phyloP scores from a whole-genome alignment of 2,797 vertebrate genomes.

The Mastacembelus armatus region DNA sequence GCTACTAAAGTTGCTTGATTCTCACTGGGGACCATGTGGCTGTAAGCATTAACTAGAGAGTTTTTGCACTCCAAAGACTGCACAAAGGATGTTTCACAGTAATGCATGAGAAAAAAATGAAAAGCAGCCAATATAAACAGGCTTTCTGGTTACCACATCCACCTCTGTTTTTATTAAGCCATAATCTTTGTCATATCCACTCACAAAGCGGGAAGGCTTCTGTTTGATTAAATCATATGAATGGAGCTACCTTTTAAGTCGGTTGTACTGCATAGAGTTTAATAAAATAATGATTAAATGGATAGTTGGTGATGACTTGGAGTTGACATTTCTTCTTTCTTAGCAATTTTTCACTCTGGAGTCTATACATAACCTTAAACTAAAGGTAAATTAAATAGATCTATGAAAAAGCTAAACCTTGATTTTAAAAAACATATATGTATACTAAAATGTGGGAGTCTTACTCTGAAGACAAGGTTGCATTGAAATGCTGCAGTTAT shows the following conservation, averaged over 20 bases:
- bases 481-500: conserved; percentile 19
- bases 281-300: conserved; percentile 12
- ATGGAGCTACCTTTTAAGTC: conserved; percentile 8
- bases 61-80: conserved; percentile 1
- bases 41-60: not conserved
- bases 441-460: conserved; percentile 39
- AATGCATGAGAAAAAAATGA: no score
- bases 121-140: not conserved
- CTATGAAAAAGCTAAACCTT: conserved; percentile 27
- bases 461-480: conserved; percentile 24
- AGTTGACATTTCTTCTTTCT: no score
- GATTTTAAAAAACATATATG: not conserved
- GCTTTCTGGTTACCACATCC: conserved; percentile 4
- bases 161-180: conserved; percentile 7
- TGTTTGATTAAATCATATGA: conserved; percentile 7
- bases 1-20: conserved; percentile 25
- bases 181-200: conserved; percentile 23
- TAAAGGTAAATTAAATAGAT: conserved; percentile 5
- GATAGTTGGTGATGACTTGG: no score
- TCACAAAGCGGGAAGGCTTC: conserved; percentile 7
- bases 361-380: conserved; percentile 18
- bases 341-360: no score
- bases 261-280: not conserved
- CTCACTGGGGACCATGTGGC: not conserved
- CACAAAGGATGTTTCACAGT: conserved; percentile 5